These are phyloP conservation scores for Lanistes nyassanus DNA, from an alignment of 1,140 invertebrate species.

Conservation along the genomic window DNA sequence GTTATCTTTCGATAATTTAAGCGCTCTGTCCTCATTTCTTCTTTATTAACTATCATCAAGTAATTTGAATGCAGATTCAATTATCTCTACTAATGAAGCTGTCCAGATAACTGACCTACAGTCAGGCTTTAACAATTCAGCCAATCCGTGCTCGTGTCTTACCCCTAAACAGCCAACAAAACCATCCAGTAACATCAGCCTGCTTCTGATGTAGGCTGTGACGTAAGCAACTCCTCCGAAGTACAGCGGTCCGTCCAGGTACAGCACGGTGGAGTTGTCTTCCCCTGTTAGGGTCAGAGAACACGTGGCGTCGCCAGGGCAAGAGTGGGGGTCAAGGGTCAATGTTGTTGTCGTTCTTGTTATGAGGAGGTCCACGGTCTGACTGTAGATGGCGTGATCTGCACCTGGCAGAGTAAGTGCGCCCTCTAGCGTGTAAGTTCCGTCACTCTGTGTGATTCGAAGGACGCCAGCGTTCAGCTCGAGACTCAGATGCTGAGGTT, in stretches of 20 bases:
- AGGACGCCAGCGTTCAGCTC: constrained; percentile 26
- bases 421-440: constrained; percentile 9
- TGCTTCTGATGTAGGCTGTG: constrained; percentile 45
- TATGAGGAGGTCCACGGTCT: constrained; percentile 25
- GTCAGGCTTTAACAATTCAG: too few species aligned
- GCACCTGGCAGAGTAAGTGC: constrained; percentile 15
- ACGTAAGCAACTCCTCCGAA: constrained; percentile 37
- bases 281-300: constrained; percentile 1
- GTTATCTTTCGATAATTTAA: too few species aligned
- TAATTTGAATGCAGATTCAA: too few species aligned
- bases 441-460: constrained; percentile 27
- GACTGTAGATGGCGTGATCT: constrained; percentile 22
- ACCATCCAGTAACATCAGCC: constrained; percentile 24
- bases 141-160: not conserved
- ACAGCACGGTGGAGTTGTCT: constrained; percentile 6
- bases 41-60: not conserved
- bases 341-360: not conserved
- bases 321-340: constrained; percentile 26
- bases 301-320: constrained; percentile 12
- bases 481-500: constrained; percentile 35
- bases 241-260: constrained; percentile 31
- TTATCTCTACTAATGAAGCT: too few species aligned
- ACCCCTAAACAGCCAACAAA: constrained; percentile 52
- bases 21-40: too few species aligned
- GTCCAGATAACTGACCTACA: too few species aligned